A percentile compares a stretch with the other conserved stretches of the same genome.
Conservation (phyloP, 53 echinoderm and acorn worm species). For the Holothuria leucospilota region DNA sequence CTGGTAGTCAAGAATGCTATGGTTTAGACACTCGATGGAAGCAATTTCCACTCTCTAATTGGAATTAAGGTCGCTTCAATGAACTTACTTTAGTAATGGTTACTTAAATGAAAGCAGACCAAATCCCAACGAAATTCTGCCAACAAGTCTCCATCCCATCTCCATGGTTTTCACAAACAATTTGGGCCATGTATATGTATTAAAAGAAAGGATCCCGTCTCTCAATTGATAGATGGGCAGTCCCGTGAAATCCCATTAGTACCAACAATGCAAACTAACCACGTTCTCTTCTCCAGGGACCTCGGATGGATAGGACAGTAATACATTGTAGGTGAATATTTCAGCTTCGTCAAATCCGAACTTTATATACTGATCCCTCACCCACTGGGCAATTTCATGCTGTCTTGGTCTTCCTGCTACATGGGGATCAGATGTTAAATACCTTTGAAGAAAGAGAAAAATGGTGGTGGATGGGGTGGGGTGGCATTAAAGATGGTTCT, state of each 20-base stretch:
- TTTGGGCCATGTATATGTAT: no score
- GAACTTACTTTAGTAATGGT: no score
- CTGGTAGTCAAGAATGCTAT: no score
- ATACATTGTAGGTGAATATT: slow-evolving; percentile 69
- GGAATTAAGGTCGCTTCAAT: no score
- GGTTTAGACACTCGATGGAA: no score
- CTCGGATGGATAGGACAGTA: slow-evolving; percentile 79
- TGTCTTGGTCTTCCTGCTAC: slow-evolving; percentile 79
- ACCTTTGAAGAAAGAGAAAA: slow-evolving; percentile 28
- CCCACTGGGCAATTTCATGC: slow-evolving; percentile 73
- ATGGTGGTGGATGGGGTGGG: background rate
- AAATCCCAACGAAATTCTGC: no score
- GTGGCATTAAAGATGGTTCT: background rate
- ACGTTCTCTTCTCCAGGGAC: slow-evolving; percentile 72
- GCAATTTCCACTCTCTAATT: no score
- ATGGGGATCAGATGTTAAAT: slow-evolving; percentile 74
- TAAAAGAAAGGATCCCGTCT: no score
- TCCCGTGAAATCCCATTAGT: background rate
- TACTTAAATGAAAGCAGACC: no score
- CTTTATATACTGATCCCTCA: slow-evolving; percentile 55
- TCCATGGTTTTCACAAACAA: no score
- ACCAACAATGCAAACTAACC: slow-evolving; percentile 48
- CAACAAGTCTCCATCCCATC: no score
- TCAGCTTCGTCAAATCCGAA: slow-evolving; percentile 74
- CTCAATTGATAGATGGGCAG: no score